These are phyloP conservation scores for Hirtodrosophila duncani DNA, from an alignment of 2,888 invertebrate genomes.

Conservation along the genomic window DNA sequence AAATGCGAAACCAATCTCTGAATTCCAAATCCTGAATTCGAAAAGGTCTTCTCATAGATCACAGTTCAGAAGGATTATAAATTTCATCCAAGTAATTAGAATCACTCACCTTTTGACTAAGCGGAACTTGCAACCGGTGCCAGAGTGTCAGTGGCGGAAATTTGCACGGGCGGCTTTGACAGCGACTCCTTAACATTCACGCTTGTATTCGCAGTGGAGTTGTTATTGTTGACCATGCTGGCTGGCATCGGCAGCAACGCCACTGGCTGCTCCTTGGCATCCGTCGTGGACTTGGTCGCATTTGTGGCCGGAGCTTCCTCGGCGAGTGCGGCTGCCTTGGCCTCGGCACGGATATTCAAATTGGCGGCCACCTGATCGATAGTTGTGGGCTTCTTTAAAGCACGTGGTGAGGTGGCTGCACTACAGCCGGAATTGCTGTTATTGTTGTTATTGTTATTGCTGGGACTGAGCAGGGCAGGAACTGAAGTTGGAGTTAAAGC, in stretches of 20 bases:
- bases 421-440: slow-evolving; percentile 12
- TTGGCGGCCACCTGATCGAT: slow-evolving; percentile 78
- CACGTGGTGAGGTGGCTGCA: slow-evolving; percentile 52
- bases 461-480: slow-evolving; percentile 31
- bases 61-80: not conserved
- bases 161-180: slow-evolving; percentile 61
- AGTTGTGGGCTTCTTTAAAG: slow-evolving; percentile 73
- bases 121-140: slow-evolving; percentile 64
- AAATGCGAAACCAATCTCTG: too few species aligned
- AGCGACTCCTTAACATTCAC: slow-evolving; percentile 26
- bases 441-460: slow-evolving; percentile 11
- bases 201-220: slow-evolving; percentile 7
- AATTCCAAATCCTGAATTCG: too few species aligned
- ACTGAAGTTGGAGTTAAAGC: not conserved
- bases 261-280: slow-evolving; percentile 22
- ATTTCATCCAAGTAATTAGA: not conserved
- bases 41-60: too few species aligned
- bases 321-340: slow-evolving; percentile 65
- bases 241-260: slow-evolving; percentile 25
- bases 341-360: slow-evolving; percentile 75
- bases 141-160: slow-evolving; percentile 57
- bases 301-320: slow-evolving; percentile 44
- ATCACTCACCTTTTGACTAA: slow-evolving; percentile 66
- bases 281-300: slow-evolving; percentile 27
- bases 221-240: slow-evolving; percentile 2